Evolutionary conservation across 1,140 invertebrate species (phyloP).

Genomic region (Sesamia nonagrioides): DNA sequence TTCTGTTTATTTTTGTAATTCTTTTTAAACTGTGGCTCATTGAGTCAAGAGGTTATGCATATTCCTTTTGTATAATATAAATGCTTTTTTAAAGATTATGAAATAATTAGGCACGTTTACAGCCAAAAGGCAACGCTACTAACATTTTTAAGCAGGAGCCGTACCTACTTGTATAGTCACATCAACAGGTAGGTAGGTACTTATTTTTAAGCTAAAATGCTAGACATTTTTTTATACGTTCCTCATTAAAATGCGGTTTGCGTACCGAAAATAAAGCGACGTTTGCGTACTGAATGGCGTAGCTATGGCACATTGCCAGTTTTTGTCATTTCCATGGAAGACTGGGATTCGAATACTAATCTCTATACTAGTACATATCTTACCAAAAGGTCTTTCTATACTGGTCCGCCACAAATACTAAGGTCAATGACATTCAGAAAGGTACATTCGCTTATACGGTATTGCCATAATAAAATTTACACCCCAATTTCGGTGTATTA

Average conservation of each 20-base stretch:
- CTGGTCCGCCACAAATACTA: slow-evolving; percentile 47
- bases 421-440: slow-evolving; percentile 57
- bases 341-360: slow-evolving; percentile 45
- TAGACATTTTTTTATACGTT: slow-evolving; percentile 29
- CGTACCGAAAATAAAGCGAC: slow-evolving; percentile 67
- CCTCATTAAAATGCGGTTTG: slow-evolving; percentile 79
- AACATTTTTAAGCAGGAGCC: no score
- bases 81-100: no score
- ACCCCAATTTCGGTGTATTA: slow-evolving; percentile 13
- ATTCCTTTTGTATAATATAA: neutral
- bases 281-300: slow-evolving; percentile 55
- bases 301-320: slow-evolving; percentile 73
- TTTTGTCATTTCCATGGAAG: slow-evolving; percentile 66
- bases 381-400: slow-evolving; percentile 53
- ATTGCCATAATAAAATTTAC: slow-evolving; percentile 38
- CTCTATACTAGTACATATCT: slow-evolving; percentile 12
- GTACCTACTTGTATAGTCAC: neutral
- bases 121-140: no score
- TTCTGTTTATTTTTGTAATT: slow-evolving; percentile 5
- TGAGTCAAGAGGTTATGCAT: no score
- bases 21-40: neutral
- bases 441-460: slow-evolving; percentile 43
- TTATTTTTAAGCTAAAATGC: slow-evolving; percentile 10
- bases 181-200: slow-evolving; percentile 33
- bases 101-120: no score